Percentiles rank a stretch among this genome's conserved stretches.
These are phyloP conservation scores for Sterrhoptilus dennistouni DNA, from an alignment of 2,113 vertebrate genomes.

Conservation along the genomic window DNA sequence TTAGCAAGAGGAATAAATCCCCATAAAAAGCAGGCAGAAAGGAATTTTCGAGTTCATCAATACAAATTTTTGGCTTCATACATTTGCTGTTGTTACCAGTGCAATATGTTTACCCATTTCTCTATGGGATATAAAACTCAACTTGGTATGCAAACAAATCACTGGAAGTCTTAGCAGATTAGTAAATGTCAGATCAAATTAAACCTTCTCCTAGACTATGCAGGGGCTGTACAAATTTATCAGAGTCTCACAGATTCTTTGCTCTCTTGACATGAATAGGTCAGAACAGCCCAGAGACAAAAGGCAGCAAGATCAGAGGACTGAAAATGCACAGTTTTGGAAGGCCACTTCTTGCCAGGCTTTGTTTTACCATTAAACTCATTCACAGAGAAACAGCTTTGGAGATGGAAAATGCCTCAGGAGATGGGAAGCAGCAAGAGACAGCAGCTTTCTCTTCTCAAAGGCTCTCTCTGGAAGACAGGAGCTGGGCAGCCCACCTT, in stretches of 20 bases:
- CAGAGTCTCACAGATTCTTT: not conserved
- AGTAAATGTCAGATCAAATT: constrained; percentile 34
- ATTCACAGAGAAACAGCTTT: not conserved
- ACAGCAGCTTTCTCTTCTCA: not conserved
- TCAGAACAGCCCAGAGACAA: constrained; percentile 19
- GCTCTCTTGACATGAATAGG: constrained; percentile 8
- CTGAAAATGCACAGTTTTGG: not conserved
- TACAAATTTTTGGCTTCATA: not conserved
- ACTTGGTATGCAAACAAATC: constrained; percentile 33
- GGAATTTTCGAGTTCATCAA: not conserved
- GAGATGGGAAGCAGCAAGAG: not conserved
- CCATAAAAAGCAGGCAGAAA: not conserved
- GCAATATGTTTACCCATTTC: not conserved
- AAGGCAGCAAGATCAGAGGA: not conserved
- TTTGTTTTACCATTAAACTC: not conserved
- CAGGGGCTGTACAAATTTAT: constrained; percentile 2
- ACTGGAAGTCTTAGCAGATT: constrained; percentile 37
- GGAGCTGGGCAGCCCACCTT: not conserved
- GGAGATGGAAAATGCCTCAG: not conserved
- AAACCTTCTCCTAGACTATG: not conserved
- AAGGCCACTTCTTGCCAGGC: not conserved
- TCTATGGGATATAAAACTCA: not conserved
- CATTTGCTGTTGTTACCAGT: not conserved
- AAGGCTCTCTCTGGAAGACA: not conserved
- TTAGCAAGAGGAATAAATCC: not conserved